Percentiles rank a stretch among this genome's conserved stretches.
Evolutionary conservation across 2,888 invertebrate genomes (phyloP).

Genomic region (Neria commutata): DNA sequence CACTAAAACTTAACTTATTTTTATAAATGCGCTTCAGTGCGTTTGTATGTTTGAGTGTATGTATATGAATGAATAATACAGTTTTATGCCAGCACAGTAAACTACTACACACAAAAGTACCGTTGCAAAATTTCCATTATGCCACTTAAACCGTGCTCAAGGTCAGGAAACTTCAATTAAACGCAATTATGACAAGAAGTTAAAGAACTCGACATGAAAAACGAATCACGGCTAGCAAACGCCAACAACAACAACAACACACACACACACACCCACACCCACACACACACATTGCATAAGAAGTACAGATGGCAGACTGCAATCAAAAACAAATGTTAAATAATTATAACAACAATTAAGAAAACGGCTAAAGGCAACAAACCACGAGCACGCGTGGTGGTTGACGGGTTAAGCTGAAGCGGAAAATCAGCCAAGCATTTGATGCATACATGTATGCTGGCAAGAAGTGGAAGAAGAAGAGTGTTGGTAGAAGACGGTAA

Average conservation of each 20-base stretch:
- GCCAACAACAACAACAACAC: conserved; percentile 8
- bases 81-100: neutral
- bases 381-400: neutral
- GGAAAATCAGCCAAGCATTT: conserved; percentile 43
- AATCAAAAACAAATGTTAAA: conserved; percentile 32
- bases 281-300: conserved; percentile 40
- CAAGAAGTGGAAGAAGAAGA: neutral
- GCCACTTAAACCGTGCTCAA: conserved; percentile 33
- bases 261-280: neutral
- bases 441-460: too few species aligned
- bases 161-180: conserved; percentile 48
- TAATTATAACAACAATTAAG: conserved; percentile 55
- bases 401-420: conserved; percentile 40
- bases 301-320: conserved; percentile 28
- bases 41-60: too few species aligned
- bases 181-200: conserved; percentile 41
- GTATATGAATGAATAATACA: too few species aligned
- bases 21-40: too few species aligned
- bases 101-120: neutral
- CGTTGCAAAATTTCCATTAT: neutral
- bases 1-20: too few species aligned
- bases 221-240: conserved; percentile 4
- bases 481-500: too few species aligned
- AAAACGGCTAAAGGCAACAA: conserved; percentile 44
- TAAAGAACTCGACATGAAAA: conserved; percentile 34